A percentile compares a stretch with the other conserved stretches of the same genome.
These are phyloP conservation scores for Tragelaphus buxtoni DNA, from an alignment of 2,113 vertebrate species.

Conservation along the genomic window DNA sequence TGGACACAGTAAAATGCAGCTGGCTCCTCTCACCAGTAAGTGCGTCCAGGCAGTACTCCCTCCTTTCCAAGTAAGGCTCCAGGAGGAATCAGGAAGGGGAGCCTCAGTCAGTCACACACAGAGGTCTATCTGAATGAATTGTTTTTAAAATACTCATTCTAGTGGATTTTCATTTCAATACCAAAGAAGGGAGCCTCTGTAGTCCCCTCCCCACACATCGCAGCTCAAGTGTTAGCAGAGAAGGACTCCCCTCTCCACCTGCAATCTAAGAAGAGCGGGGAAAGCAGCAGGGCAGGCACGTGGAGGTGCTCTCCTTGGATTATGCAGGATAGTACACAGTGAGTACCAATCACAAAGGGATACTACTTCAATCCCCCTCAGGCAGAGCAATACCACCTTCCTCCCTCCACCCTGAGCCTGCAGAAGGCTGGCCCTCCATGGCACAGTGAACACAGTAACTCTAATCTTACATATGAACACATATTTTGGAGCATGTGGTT, in stretches of 20 bases:
- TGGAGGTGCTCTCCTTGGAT: background rate
- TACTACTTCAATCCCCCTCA: too few relatives aligned
- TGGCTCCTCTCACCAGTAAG: background rate
- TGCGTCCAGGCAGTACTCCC: background rate
- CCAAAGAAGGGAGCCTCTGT: background rate
- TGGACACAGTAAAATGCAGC: accelerated
- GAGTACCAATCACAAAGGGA: background rate
- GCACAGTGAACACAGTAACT: background rate
- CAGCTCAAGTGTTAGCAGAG: background rate
- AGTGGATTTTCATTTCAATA: background rate
- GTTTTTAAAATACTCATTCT: background rate
- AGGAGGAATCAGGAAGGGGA: background rate
- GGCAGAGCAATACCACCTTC: background rate
- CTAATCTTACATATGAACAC: background rate
- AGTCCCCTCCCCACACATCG: background rate
- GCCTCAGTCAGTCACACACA: background rate
- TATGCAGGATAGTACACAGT: accelerated
- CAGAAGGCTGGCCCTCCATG: background rate
- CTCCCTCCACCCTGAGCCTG: background rate
- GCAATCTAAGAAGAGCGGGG: background rate
- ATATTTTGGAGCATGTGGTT: constrained; percentile 18
- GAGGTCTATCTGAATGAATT: background rate
- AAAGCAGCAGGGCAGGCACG: background rate
- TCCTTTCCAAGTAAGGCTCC: background rate
- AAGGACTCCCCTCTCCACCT: background rate